Evolutionary conservation across 2,888 invertebrate genomes (phyloP).

Genomic region (Patella pellucida): DNA sequence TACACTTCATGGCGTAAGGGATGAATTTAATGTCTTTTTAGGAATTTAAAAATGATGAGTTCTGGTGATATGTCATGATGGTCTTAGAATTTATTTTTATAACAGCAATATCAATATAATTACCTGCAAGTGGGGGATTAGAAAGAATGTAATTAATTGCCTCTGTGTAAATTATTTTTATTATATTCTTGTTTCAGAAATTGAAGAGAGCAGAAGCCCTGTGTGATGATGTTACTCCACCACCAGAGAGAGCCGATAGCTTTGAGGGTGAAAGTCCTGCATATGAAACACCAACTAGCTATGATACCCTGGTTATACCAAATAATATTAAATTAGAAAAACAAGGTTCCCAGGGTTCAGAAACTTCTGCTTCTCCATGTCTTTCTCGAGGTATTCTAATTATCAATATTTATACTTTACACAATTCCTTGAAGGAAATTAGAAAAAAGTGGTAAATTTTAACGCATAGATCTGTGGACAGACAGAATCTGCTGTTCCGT

Average conservation of each 20-base stretch:
- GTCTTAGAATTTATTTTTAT: too few species aligned
- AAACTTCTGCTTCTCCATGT: slow-evolving; percentile 69
- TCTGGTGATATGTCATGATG: too few species aligned
- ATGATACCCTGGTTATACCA: slow-evolving; percentile 27
- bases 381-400: slow-evolving; percentile 73
- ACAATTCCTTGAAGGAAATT: too few species aligned
- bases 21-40: too few species aligned
- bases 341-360: slow-evolving; percentile 65
- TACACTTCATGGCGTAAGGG: too few species aligned
- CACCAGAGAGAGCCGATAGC: slow-evolving; percentile 52
- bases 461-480: too few species aligned
- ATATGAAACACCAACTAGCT: slow-evolving; percentile 39
- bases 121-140: too few species aligned
- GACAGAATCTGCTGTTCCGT: too few species aligned
- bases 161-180: background rate
- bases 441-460: too few species aligned
- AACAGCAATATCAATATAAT: too few species aligned
- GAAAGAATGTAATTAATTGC: background rate
- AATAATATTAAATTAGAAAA: slow-evolving; percentile 56
- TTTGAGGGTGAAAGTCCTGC: slow-evolving; percentile 36
- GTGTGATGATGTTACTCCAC: slow-evolving; percentile 81
- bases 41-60: too few species aligned
- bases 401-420: background rate
- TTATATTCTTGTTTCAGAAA: slow-evolving; percentile 26
- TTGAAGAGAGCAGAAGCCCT: slow-evolving; percentile 90